Evolutionary conservation across 2,888 invertebrate species (phyloP), one percentile per base, ranked within the genome.

Genomic region (Thelaira solivaga): DNA sequence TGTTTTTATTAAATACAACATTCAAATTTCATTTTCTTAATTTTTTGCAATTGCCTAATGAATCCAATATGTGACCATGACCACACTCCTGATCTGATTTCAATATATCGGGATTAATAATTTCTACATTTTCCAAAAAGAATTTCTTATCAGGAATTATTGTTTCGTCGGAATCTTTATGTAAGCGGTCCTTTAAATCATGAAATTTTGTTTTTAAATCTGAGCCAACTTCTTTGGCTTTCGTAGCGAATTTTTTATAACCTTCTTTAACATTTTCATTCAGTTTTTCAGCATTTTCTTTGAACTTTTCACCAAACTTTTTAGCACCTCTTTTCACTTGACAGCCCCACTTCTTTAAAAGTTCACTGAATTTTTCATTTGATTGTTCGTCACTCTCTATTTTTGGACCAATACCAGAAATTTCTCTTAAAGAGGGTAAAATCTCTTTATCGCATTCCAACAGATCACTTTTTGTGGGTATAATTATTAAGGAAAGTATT

Each of bases 21-120:
- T 11, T 55, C 39, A n/a, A 24, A 47, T 49, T 8, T 69, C 77
- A 83, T 65, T 86, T 86, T 55, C 86, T 81, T 80, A 86, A 83
- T 62, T 86, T 86, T 69, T 85, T 85, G 82, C 87, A 88, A 75
- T 86, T 87, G 69, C 87, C 87, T 83, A 88, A 85, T 11, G 86
- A 86, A 65, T 88, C 88, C 45, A 88, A 80, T 45, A 88, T 86
- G 80, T 87, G 85, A 1, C 88, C 87, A 47, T 86, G 86, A 11
- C 87, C 87, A 76, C 87, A 88, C 53, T 85, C 84, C 34, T 86
- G 86, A 59, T 87, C 86, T 11, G 86, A 85, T 80, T 85, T 87
- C 24, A 86, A 82, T 4, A 85, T 77, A 67, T 88, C 87, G 0
- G 87, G 85, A 81, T 87, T 84, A 34, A 87, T 86, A 2, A 87